phyloP scores from a whole-genome alignment of 2,888 invertebrate genomes.

The Rhimphoctona megacephalus region DNA sequence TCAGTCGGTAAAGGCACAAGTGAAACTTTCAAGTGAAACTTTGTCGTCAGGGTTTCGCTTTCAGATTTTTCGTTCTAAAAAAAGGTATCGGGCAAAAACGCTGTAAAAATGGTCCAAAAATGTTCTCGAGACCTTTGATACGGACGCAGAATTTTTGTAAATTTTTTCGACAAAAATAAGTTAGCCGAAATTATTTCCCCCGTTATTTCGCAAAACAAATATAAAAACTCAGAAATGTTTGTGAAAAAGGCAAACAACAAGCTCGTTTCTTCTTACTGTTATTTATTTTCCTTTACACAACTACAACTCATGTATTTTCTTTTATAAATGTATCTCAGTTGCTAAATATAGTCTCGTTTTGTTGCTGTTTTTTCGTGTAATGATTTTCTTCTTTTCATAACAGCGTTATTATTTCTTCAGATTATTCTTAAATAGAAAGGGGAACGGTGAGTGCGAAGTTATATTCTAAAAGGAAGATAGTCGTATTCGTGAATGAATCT shows the following conservation, averaged over 20 bases:
- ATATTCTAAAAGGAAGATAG: slow-evolving; percentile 39
- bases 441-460: slow-evolving; percentile 12
- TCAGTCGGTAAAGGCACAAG: too few species aligned
- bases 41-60: neutral
- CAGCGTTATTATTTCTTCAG: neutral
- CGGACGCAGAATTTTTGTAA: too few species aligned
- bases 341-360: neutral
- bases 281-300: slow-evolving; percentile 38
- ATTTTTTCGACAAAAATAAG: too few species aligned
- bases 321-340: slow-evolving; percentile 17
- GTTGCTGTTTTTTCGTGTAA: neutral
- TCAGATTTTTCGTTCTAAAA: neutral
- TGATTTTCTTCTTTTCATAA: slow-evolving; percentile 8
- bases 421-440: slow-evolving; percentile 28
- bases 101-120: too few species aligned
- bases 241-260: neutral
- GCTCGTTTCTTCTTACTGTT: neutral
- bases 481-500: slow-evolving; percentile 33
- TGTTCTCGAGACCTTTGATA: too few species aligned
- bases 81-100: neutral
- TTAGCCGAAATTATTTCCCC: neutral
- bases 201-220: neutral
- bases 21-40: too few species aligned
- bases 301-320: slow-evolving; percentile 19
- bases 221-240: neutral